Evolutionary conservation across 2,797 vertebrate genomes (phyloP), one percentile per base, ranked within the genome.

Genomic region (Cynopterus sphinx): DNA sequence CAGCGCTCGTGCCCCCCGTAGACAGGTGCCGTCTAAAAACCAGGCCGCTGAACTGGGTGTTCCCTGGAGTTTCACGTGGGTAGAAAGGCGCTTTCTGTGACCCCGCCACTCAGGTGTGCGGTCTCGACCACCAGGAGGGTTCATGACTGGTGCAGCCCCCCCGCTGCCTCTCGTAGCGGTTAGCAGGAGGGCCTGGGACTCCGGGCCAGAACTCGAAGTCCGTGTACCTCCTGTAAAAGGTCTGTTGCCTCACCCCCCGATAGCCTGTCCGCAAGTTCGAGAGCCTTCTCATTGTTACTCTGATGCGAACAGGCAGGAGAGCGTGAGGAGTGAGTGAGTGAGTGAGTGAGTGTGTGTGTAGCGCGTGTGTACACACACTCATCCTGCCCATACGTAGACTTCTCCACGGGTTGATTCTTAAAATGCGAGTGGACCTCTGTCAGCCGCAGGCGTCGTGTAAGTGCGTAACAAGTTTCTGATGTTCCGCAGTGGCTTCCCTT

Each of bases 381-480:
- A 10, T 5, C 10, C 26, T 9, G 5, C 8, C 4, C 4, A 6
- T 15, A 2, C 13, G 11, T 9, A 10, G 6, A 0, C 7, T n/a
- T 43, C 28, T 43, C 26, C 2, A 3, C 36, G 11, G n/a, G 24
- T 59, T 11, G 24, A 4, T 2, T 68, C 70, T 79, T 43, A n/a
- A 70, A 31, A 33, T 21, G 9, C n/a, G 61, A 70, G 36, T 12
- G 19, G 31, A 5, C 12, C 51, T 59, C 39, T 12, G 26, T 57
- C 9, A 15, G 2, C 7, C 9, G 79, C 70, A n/a, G 7, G 33
- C 7, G 3, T 28, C 31, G 22, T 26, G 6, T 24, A 57, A 46
- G 6, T 17, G 3, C n/a, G 2, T 46, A 53, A 36, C 33, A 63
- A 2, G n/a, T 53, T 61, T 28, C 33, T 21, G 11, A 28, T 87